phyloP scores from a whole-genome alignment of 2,888 invertebrate species.

The Cosmorhoe ocellata region DNA sequence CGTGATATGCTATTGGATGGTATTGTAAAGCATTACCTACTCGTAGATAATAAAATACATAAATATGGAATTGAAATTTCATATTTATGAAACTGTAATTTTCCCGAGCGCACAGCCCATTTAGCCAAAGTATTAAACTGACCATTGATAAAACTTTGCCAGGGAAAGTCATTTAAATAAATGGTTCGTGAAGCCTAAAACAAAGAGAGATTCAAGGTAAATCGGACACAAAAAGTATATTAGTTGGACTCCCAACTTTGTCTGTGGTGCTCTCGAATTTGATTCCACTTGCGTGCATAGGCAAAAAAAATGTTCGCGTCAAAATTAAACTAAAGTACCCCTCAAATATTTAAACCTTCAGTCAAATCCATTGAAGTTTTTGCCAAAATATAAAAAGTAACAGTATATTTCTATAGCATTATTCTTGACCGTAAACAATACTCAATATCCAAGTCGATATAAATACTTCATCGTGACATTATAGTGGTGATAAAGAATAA shows the following conservation, averaged over 20 bases:
- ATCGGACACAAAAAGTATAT: conserved; percentile 27
- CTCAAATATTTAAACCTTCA: too few relatives aligned
- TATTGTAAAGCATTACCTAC: too few relatives aligned
- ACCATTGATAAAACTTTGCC: conserved; percentile 17
- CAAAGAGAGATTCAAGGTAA: conserved; percentile 21
- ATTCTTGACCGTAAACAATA: too few relatives aligned
- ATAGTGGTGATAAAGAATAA: background rate
- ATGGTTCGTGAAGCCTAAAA: conserved; percentile 25
- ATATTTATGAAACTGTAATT: too few relatives aligned
- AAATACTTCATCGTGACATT: background rate
- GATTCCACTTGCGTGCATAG: background rate
- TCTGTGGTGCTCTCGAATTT: conserved; percentile 9
- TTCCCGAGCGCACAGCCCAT: too few relatives aligned
- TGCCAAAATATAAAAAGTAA: too few relatives aligned
- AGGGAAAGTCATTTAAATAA: conserved; percentile 21
- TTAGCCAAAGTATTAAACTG: background rate
- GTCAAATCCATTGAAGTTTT: too few relatives aligned
- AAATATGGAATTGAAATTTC: too few relatives aligned
- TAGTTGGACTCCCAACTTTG: conserved; percentile 19
- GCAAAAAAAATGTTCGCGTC: background rate
- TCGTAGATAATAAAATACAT: too few relatives aligned
- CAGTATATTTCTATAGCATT: too few relatives aligned
- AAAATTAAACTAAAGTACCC: background rate
- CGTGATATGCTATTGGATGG: too few relatives aligned
- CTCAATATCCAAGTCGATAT: background rate